Percentiles rank a stretch among this genome's conserved stretches.
Evolutionary conservation across 1,140 invertebrate genomes (phyloP).

Genomic region (Bombyx mandarina): DNA sequence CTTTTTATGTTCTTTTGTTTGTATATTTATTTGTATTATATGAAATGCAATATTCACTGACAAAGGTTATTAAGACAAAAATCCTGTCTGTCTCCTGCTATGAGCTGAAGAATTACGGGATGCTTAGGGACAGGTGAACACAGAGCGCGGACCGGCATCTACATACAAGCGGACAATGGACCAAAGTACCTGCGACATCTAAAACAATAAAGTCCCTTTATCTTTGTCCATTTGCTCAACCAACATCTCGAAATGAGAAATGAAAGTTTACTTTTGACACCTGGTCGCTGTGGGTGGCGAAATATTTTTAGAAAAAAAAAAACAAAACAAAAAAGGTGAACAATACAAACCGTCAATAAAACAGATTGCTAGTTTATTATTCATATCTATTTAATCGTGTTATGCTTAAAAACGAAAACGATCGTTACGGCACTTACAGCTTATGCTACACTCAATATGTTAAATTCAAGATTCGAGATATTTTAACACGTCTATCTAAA

Average conservation of each 20-base stretch:
- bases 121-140: constrained; percentile 38
- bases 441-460: not conserved
- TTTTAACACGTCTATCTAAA: too few relatives aligned
- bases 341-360: constrained; percentile 6
- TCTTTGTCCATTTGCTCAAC: constrained; percentile 15
- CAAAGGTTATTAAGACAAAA: constrained; percentile 23
- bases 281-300: constrained; percentile 30
- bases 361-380: constrained; percentile 43
- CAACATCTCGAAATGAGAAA: constrained; percentile 4
- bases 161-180: constrained; percentile 1
- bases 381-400: not conserved
- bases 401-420: constrained; percentile 19
- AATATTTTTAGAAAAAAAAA: constrained; percentile 1
- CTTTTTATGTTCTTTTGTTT: constrained; percentile 47
- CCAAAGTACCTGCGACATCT: constrained; percentile 24
- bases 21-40: constrained; percentile 19
- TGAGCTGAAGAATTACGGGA: constrained; percentile 24
- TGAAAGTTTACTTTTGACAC: constrained; percentile 6
- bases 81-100: constrained; percentile 35
- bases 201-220: constrained; percentile 41
- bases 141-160: constrained; percentile 19
- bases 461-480: not conserved
- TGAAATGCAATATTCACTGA: constrained; percentile 18
- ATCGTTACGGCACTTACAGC: constrained; percentile 42
- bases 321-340: not conserved